Base-by-base conservation (phyloP, 2,797 vertebrate genomes). In the Myotis findleyi region DNA sequence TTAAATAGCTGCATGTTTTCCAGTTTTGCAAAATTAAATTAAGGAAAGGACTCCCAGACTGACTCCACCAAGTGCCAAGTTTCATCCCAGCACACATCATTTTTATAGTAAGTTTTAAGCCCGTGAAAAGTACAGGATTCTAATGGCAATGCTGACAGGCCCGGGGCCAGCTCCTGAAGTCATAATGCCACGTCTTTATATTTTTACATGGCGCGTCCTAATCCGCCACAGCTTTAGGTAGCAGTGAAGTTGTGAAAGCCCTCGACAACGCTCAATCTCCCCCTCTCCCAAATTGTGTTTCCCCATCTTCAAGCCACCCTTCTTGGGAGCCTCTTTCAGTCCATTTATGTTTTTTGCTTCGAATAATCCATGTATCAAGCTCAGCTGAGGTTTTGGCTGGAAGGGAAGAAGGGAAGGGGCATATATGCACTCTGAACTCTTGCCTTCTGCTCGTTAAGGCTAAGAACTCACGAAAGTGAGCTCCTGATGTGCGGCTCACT, bases 81-180 rank as follows among this genome's bases (percentile, higher is more conserved):
- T 97, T 97, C 95, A 97, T 97, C 96, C 95, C 83, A 91, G 87
- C 94, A 96, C 94, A 94, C 95, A 97, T 97, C 97, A 97, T 97
- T 97, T 97, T 97, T 97, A 97, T 76, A 93, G 96, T 89, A 76
- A 94, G 20, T 88, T 96, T 96, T 81, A 93, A 93, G 59, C 96
- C 76, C 0, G 71, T 95, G 81, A 95, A 94, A 96, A 96, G 55
- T 59, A 86, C 27, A 79, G 80, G 36, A 91, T 94, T 75, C 81
- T 76, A 95, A 89, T 95, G 71, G 89, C 96, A 97, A 96, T 79
- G 68, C 76, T 94, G 80, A 62, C 64, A 33, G 69, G 90, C 94
- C 95, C 72, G 7, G 62, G 83, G 95, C 97, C 96, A 96, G 95
- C 93, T 85, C 91, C 13, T 96, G 91, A 91, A 95, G 93, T 87